A percentile compares a stretch with the other conserved stretches of the same genome.
phyloP scores from a whole-genome alignment of 1,140 invertebrate genomes.

The Drosophila lowei region DNA sequence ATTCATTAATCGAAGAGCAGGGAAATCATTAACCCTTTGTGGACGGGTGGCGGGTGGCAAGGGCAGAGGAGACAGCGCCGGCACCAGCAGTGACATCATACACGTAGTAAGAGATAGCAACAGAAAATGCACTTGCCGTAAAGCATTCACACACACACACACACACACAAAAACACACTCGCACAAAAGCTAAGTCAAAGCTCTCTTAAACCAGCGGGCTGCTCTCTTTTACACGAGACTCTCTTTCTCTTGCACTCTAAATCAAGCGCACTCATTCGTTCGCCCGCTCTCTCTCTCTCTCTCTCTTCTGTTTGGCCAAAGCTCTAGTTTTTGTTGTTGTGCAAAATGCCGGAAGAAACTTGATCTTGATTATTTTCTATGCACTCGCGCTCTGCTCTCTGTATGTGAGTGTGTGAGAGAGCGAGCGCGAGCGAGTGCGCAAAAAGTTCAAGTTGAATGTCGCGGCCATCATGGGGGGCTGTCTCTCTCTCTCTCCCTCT shows the following conservation, averaged over 20 bases:
- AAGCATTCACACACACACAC: slow-evolving; percentile 3
- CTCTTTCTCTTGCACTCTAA: neutral
- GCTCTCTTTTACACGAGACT: slow-evolving; percentile 27
- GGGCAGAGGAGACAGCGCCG: neutral
- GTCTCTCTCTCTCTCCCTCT: slow-evolving; percentile 15
- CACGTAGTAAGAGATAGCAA: slow-evolving; percentile 50
- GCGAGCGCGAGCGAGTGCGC: slow-evolving; percentile 52
- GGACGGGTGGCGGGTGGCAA: neutral
- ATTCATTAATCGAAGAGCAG: neutral
- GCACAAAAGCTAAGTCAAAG: slow-evolving; percentile 37
- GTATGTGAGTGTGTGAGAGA: slow-evolving; percentile 1
- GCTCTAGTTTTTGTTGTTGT: slow-evolving; percentile 70
- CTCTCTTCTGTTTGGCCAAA: slow-evolving; percentile 55
- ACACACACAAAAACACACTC: slow-evolving; percentile 13
- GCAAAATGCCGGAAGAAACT: slow-evolving; percentile 81
- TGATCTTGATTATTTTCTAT: slow-evolving; percentile 82
- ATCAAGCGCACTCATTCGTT: too few species aligned
- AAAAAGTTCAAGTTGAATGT: slow-evolving; percentile 83
- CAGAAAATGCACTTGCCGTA: slow-evolving; percentile 60
- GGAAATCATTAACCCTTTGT: slow-evolving; percentile 16
- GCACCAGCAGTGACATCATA: slow-evolving; percentile 59
- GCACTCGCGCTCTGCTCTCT: slow-evolving; percentile 7
- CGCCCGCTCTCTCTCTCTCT: neutral
- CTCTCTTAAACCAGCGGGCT: slow-evolving; percentile 36
- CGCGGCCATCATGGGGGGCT: slow-evolving; percentile 58